phyloP scores from a whole-genome alignment of 2,113 vertebrate species.

The Choloepus hoffmanni region DNA sequence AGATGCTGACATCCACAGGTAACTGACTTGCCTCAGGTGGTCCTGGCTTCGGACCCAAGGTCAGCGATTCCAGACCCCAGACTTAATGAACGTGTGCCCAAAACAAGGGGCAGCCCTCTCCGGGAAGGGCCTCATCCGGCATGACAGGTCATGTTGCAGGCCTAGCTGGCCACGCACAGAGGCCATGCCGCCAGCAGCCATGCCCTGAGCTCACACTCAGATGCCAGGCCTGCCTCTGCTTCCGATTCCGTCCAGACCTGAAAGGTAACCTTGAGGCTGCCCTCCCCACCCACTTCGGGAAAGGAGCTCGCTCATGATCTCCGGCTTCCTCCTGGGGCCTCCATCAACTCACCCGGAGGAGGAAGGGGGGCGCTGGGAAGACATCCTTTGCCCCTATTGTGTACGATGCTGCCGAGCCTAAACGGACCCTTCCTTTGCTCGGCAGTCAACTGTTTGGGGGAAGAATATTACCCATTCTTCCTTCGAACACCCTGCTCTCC shows the following conservation, averaged over 20 bases:
- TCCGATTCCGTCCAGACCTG: not conserved
- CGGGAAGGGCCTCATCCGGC: not conserved
- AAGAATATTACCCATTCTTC: not conserved
- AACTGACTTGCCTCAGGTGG: not conserved
- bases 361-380: not conserved
- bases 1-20: not conserved
- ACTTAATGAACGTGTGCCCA: not conserved
- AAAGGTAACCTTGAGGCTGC: constrained; percentile 70
- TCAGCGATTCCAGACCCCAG: not conserved
- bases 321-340: not conserved
- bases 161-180: not conserved
- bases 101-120: not conserved
- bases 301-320: not conserved
- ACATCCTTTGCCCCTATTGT: constrained; percentile 26
- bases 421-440: not conserved
- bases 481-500: not conserved
- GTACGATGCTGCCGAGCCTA: not conserved
- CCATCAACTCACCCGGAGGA: not conserved
- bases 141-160: not conserved
- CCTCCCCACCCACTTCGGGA: constrained; percentile 9
- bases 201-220: not conserved
- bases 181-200: not conserved
- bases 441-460: not conserved
- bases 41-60: not conserved
- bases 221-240: not conserved